Conservation (phyloP, 2,888 invertebrate species). For the Caenorhabditis virilis region DNA sequence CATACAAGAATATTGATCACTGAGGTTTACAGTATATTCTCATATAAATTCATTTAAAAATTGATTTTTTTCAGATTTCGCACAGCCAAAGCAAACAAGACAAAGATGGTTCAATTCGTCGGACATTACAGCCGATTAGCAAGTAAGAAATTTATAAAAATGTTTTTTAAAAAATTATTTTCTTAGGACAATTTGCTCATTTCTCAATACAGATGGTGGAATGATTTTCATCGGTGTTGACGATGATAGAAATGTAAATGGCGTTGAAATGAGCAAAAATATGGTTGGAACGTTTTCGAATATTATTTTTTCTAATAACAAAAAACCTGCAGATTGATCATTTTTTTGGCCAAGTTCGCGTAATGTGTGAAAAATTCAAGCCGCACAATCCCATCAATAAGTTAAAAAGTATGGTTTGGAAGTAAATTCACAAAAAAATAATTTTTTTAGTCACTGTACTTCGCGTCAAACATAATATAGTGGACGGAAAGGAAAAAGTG, state of each 20-base stretch:
- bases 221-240: conserved; percentile 43
- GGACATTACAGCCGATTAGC: conserved; percentile 52
- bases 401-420: conserved; percentile 3
- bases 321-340: conserved; percentile 19
- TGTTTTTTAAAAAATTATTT: not conserved
- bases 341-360: conserved; percentile 28
- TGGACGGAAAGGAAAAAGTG: conserved; percentile 10
- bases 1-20: conserved; percentile 39
- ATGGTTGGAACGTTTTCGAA: conserved; percentile 16
- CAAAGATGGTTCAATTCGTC: conserved; percentile 41
- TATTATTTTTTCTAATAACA: not conserved
- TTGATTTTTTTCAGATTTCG: conserved; percentile 27
- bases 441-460: conserved; percentile 20
- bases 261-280: conserved; percentile 40
- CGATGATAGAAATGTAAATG: conserved; percentile 38
- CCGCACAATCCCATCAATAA: conserved; percentile 23
- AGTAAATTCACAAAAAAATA: not conserved
- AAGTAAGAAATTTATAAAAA: conserved; percentile 28
- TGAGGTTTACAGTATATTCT: conserved; percentile 20
- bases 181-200: conserved; percentile 47
- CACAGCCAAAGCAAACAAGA: conserved; percentile 32
- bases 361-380: conserved; percentile 36
- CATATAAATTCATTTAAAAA: not conserved
- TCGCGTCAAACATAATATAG: conserved; percentile 8
- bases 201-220: conserved; percentile 50